These are phyloP conservation scores for Lasioglossum calceatum DNA, from an alignment of 2,888 invertebrate genomes.

Conservation along the genomic window DNA sequence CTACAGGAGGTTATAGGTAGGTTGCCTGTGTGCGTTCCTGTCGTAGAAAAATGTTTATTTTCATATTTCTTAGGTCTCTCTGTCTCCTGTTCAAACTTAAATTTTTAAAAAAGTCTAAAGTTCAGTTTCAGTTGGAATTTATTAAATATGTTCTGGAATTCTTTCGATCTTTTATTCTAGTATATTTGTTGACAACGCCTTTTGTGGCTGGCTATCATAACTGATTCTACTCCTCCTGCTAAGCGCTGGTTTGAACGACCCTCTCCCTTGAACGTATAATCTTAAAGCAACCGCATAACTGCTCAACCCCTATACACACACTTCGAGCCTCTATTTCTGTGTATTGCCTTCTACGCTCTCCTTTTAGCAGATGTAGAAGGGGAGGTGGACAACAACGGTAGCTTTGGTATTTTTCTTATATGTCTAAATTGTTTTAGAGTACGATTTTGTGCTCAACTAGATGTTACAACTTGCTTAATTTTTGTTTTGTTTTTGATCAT, in stretches of 20 bases:
- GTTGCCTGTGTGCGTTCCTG: too few relatives aligned
- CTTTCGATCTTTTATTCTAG: background rate
- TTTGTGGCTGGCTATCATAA: background rate
- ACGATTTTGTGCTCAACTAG: too few relatives aligned
- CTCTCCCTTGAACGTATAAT: constrained; percentile 5
- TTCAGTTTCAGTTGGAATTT: background rate
- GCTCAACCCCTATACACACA: background rate
- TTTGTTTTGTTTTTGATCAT: too few relatives aligned
- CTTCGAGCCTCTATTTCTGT: background rate
- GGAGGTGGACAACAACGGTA: too few relatives aligned
- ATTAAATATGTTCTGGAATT: background rate
- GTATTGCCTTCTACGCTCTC: background rate
- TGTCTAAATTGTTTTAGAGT: too few relatives aligned
- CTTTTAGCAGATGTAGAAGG: background rate
- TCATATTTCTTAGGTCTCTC: too few relatives aligned
- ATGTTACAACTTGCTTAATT: too few relatives aligned
- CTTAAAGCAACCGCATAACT: constrained; percentile 3
- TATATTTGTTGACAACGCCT: background rate
- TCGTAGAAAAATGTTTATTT: too few relatives aligned
- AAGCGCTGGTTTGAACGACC: background rate
- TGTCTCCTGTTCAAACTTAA: too few relatives aligned
- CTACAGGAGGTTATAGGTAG: too few relatives aligned
- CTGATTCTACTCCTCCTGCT: background rate
- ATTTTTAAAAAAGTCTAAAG: too few relatives aligned
- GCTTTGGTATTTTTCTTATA: too few relatives aligned